Conservation (phyloP, 2,888 invertebrate genomes). For the Pristionchus japonicus region DNA sequence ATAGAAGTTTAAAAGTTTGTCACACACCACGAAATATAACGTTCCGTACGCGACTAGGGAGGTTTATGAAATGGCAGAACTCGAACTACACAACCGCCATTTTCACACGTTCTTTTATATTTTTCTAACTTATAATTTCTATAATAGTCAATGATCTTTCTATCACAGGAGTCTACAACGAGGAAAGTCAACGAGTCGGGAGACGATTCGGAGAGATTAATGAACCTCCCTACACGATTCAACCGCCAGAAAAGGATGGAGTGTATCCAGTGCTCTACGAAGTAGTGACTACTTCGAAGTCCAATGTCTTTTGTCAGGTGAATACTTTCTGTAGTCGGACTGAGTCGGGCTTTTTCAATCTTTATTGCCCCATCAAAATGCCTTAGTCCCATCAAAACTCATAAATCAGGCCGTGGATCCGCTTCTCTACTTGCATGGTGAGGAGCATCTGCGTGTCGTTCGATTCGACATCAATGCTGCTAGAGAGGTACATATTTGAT, state of each 20-base stretch:
- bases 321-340: neutral
- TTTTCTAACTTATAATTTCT: too few species aligned
- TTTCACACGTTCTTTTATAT: too few species aligned
- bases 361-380: too few species aligned
- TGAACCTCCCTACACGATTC: neutral
- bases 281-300: neutral
- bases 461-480: neutral
- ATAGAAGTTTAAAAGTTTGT: too few species aligned
- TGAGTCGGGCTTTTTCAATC: neutral
- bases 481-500: neutral
- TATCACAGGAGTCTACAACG: neutral
- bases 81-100: too few species aligned
- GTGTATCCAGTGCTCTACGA: neutral
- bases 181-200: neutral
- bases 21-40: neutral
- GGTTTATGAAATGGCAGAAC: too few species aligned
- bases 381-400: too few species aligned
- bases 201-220: neutral
- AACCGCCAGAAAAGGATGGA: neutral
- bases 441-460: neutral
- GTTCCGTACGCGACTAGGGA: too few species aligned
- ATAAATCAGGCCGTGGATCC: neutral
- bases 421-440: neutral
- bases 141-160: too few species aligned
- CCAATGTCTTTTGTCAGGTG: neutral